phyloP scores from a whole-genome alignment of 2,888 invertebrate genomes.

The Napeogenes inachia region DNA sequence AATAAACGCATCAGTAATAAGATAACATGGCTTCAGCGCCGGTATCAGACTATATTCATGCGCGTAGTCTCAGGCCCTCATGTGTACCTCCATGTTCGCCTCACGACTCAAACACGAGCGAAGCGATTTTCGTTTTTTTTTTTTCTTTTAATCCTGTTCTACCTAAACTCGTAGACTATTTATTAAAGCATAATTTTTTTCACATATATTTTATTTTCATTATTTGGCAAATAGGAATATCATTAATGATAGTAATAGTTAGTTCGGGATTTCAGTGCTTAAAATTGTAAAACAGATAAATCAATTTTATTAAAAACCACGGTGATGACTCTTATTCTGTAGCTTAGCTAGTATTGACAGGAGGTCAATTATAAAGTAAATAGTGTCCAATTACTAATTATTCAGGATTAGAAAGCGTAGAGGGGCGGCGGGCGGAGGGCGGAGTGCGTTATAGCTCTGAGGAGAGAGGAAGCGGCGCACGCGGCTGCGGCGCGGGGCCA shows the following conservation, averaged over 20 bases:
- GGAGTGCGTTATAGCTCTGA: slow-evolving; percentile 26
- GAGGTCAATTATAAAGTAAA: slow-evolving; percentile 43
- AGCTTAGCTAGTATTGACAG: slow-evolving; percentile 30
- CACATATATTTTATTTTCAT: too few species aligned
- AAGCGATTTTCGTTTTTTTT: slow-evolving; percentile 12
- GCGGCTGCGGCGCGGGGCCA: slow-evolving; percentile 38
- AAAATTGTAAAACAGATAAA: not conserved
- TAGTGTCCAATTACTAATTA: slow-evolving; percentile 47
- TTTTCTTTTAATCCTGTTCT: too few species aligned
- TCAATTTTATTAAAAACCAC: not conserved
- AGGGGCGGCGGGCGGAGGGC: slow-evolving; percentile 34
- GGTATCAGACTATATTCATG: slow-evolving; percentile 7
- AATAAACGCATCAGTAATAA: slow-evolving; percentile 21
- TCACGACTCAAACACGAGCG: slow-evolving; percentile 14
- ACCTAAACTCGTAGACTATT: too few species aligned
- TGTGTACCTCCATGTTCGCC: slow-evolving; percentile 6
- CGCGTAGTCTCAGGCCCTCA: slow-evolving; percentile 9
- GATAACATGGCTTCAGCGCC: slow-evolving; percentile 22
- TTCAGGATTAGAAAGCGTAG: slow-evolving; percentile 50
- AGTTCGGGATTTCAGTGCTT: not conserved
- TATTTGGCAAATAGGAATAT: too few species aligned
- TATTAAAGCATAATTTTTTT: too few species aligned
- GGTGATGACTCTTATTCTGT: not conserved
- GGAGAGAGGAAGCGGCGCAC: slow-evolving; percentile 37
- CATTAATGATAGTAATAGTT: too few species aligned